These are phyloP conservation scores for Parelbella ahira DNA, from an alignment of 2,888 invertebrate species.

Conservation along the genomic window DNA sequence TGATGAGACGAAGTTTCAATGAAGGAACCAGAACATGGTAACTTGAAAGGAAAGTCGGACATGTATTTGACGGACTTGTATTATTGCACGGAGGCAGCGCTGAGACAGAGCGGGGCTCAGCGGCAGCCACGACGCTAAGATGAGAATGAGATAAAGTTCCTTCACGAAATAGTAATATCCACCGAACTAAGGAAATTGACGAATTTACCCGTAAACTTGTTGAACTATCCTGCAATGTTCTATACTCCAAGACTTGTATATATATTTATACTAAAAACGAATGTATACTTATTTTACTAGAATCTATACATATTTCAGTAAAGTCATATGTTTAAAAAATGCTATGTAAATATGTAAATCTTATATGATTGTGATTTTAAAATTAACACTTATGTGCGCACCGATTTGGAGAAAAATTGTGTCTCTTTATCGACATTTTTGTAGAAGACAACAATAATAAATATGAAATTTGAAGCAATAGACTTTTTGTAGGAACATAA, in stretches of 20 bases:
- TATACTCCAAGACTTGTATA: not conserved
- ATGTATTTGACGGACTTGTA: too few species aligned
- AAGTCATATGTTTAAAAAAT: not conserved
- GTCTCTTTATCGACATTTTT: too few species aligned
- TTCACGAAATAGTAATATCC: not conserved
- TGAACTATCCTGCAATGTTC: not conserved
- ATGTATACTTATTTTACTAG: constrained; percentile 4
- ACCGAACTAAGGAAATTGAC: not conserved
- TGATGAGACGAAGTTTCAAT: too few species aligned
- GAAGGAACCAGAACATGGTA: too few species aligned
- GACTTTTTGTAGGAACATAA: too few species aligned
- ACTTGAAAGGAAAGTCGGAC: too few species aligned
- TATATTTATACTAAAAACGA: too few species aligned
- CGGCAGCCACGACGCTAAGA: too few species aligned
- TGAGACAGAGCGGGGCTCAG: too few species aligned
- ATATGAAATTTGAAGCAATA: too few species aligned
- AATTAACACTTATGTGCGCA: constrained; percentile 30
- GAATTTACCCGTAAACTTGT: not conserved
- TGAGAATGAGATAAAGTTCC: not conserved
- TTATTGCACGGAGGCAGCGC: too few species aligned
- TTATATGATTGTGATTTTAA: constrained; percentile 52
- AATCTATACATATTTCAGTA: not conserved
- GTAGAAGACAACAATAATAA: too few species aligned
- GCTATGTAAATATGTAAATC: constrained; percentile 63
- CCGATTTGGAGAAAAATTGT: constrained; percentile 1